A percentile compares a stretch with the other conserved stretches of the same genome.
Evolutionary conservation across 2,888 invertebrate species (phyloP).

Genomic region (Hipparchia sbordonii): DNA sequence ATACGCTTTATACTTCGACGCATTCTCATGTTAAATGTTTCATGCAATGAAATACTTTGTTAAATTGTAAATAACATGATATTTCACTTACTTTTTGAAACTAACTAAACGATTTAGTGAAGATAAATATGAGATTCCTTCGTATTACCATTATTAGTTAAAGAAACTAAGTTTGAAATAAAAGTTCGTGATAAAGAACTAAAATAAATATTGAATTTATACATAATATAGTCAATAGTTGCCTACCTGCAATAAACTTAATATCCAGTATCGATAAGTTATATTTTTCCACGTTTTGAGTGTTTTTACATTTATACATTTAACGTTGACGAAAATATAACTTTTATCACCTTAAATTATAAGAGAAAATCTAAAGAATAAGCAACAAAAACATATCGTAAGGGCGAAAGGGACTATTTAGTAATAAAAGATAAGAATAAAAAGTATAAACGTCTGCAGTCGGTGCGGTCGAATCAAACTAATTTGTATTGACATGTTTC

Average conservation of each 20-base stretch:
- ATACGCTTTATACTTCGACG: constrained; percentile 19
- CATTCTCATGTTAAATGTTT: constrained; percentile 10
- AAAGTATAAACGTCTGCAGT: constrained; percentile 43
- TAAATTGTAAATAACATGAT: constrained; percentile 7
- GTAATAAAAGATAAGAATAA: constrained; percentile 38
- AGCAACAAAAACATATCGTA: constrained; percentile 28
- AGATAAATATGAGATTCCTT: neutral
- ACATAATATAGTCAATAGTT: neutral
- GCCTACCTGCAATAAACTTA: too few relatives aligned
- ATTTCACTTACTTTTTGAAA: neutral
- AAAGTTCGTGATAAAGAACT: neutral
- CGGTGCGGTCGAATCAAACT: constrained; percentile 55
- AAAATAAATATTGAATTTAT: neutral
- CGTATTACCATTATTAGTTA: neutral
- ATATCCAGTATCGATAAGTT: too few relatives aligned
- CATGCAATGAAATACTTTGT: constrained; percentile 8
- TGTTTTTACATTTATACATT: too few relatives aligned
- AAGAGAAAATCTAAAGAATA: neutral
- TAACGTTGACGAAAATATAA: neutral
- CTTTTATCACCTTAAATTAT: neutral
- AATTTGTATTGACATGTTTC: constrained; percentile 80
- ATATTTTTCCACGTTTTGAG: too few relatives aligned
- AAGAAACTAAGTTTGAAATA: neutral
- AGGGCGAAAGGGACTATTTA: constrained; percentile 27
- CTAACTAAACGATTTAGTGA: constrained; percentile 2